Evolutionary conservation across 2,888 invertebrate species (phyloP), one percentile per base, ranked within the genome.

Genomic region (Acanthosepion lycidas): DNA sequence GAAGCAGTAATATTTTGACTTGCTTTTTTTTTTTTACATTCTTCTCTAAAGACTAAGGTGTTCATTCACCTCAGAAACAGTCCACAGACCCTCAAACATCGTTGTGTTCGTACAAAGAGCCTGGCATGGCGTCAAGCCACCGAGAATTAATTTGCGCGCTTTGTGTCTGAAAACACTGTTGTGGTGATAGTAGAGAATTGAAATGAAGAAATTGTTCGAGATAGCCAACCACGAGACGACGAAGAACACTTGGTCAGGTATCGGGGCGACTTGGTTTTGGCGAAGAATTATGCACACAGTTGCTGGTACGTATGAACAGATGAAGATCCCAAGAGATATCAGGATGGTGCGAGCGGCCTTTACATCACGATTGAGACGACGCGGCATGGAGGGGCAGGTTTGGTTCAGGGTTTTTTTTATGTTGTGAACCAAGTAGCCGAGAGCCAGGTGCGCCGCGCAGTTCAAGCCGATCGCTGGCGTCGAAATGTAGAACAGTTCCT

Each of bases 181-280:
- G 42, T 94, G 94, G 12, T 94, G 94, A 3, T 94, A 94, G 8
- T 94, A 94, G 64, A 94, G 94, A 23, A 94, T 94, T 12, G 94
- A 94, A 15, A 55, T 64, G 33, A 94, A 94, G 94, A 94, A 94
- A 48, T 94, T 94, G 59, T 94, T 94, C 1, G 94, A 94, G 42
- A 94, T 94, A 6, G 94, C 59, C 23, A 94, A 33, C 94, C 94
- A 94, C 6, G 94, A 55, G 26, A 64, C 64, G 20, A 18, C 42
- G 8, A 94, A 64, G 33, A 55, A 94, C 5, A 48, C 94, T 1
- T 48, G 20, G 28, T 64, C n/a, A 15, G 94, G 94, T 33, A 94
- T 64, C 23, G 12, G 26, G 15, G 15, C 64, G 9, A 1, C 42
- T 42, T 42, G 0, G 64, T 26, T 20, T n/a, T 12, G 94, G 0